Conservation (phyloP, 37 sponge, comb jelly and placozoan species). For the Eunapius fragilis region DNA sequence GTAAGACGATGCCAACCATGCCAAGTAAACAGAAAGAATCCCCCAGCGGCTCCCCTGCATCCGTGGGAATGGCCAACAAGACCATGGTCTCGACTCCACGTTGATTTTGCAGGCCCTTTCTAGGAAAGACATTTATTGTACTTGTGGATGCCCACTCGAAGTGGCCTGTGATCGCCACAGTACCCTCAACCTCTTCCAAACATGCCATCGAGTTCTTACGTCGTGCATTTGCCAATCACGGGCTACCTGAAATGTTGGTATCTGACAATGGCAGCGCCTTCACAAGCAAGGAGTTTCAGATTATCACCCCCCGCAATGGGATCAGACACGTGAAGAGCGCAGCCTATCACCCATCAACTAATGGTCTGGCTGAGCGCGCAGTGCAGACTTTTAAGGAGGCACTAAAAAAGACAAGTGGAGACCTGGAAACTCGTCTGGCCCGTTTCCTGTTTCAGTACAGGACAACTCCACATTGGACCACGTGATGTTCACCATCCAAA, state of each 20-base stretch:
- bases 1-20: neutral
- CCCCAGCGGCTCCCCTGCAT: neutral
- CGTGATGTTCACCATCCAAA: conserved; percentile 17
- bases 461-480: conserved; percentile 5
- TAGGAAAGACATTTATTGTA: neutral
- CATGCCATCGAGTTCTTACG: neutral
- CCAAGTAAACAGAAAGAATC: neutral
- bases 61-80: neutral
- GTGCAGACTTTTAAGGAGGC: neutral
- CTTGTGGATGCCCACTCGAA: neutral
- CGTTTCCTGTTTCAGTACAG: conserved; percentile 1
- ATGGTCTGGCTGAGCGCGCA: neutral
- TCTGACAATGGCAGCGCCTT: no score
- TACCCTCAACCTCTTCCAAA: neutral
- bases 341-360: neutral
- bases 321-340: neutral
- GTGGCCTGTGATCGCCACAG: neutral
- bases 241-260: neutral
- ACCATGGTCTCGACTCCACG: conserved; percentile 1
- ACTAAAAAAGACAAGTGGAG: neutral
- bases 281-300: neutral
- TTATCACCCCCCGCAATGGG: neutral
- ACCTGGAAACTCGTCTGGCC: neutral
- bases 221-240: neutral
- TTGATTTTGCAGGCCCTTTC: neutral